Evolutionary conservation across 2,888 invertebrate species (phyloP).

Genomic region (Hecatera dysodea): DNA sequence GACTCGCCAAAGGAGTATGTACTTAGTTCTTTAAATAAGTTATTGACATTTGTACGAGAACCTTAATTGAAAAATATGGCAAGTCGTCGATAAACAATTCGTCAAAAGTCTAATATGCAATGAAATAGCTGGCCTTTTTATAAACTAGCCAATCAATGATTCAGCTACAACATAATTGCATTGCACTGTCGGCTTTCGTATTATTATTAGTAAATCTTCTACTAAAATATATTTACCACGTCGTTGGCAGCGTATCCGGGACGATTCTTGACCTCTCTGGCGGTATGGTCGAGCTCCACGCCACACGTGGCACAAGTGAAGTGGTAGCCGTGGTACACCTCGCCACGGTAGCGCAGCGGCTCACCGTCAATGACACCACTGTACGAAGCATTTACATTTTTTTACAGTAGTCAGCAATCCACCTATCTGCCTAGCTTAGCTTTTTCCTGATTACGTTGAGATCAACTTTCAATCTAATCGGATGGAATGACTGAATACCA

Average conservation of each 20-base stretch:
- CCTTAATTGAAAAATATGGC: too few species aligned
- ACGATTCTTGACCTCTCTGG: constrained; percentile 98
- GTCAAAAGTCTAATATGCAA: not conserved
- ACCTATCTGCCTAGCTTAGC: too few species aligned
- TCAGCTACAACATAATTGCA: too few species aligned
- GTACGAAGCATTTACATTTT: not conserved
- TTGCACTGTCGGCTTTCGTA: not conserved
- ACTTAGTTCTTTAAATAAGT: too few species aligned
- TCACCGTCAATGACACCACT: constrained; percentile 98
- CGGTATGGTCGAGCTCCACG: constrained; percentile 98
- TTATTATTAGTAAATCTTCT: not conserved
- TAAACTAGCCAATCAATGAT: not conserved
- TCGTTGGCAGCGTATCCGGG: constrained; percentile 97
- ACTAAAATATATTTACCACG: constrained; percentile 90
- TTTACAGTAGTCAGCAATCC: not conserved
- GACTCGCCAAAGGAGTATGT: too few species aligned
- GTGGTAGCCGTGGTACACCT: constrained; percentile 99
- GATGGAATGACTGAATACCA: too few species aligned
- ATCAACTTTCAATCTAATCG: too few species aligned
- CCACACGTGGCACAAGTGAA: constrained; percentile 99
- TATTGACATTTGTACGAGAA: too few species aligned
- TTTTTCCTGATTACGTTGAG: too few species aligned
- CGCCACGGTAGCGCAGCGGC: constrained; percentile 97
- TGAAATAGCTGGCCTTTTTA: not conserved
- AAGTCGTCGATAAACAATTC: too few species aligned